These are phyloP conservation scores for Conopomorpha cramerella DNA, from an alignment of 1,140 invertebrate genomes.

Conservation along the genomic window DNA sequence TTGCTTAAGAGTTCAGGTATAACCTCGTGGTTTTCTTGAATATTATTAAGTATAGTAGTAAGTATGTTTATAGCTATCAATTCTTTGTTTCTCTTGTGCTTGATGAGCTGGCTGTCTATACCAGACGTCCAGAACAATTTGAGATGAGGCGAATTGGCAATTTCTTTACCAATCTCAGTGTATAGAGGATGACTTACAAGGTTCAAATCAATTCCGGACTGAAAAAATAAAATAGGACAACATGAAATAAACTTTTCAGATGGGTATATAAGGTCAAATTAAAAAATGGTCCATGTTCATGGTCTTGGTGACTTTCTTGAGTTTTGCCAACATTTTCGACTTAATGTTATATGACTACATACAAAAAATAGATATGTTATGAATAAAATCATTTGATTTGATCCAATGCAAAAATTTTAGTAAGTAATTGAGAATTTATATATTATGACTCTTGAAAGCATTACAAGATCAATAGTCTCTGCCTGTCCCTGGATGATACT, in stretches of 20 bases:
- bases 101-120: conserved; percentile 62
- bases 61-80: conserved; percentile 59
- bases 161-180: conserved; percentile 57
- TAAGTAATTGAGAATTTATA: no score
- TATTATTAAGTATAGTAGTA: conserved; percentile 53
- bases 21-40: conserved; percentile 43
- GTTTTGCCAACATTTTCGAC: no score
- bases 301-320: no score
- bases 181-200: conserved; percentile 66
- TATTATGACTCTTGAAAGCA: no score
- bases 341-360: no score
- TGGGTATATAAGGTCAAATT: background rate
- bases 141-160: conserved; percentile 51
- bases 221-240: conserved; percentile 14
- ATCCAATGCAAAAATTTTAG: no score
- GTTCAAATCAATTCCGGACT: conserved; percentile 64
- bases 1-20: conserved; percentile 58
- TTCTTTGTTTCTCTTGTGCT: conserved; percentile 65
- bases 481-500: no score
- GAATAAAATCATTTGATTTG: no score
- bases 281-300: background rate
- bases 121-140: conserved; percentile 57
- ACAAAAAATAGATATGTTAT: no score
- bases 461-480: no score
- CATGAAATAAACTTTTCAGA: conserved; percentile 9